Evolutionary conservation across 2,113 vertebrate genomes (phyloP).

Genomic region (Mustela lutreola): DNA sequence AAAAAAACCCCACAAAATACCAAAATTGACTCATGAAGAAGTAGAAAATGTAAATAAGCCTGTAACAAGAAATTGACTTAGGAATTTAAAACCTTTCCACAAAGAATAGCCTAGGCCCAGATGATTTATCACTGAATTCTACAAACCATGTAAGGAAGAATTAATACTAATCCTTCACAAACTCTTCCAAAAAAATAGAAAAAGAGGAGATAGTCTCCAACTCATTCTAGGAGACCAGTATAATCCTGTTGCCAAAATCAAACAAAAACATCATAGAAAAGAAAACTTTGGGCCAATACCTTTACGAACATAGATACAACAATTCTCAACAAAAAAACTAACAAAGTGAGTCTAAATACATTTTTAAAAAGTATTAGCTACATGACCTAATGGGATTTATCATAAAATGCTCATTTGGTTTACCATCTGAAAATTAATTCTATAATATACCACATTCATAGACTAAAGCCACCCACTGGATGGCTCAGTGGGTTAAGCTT

Average conservation of each 20-base stretch:
- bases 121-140: neutral
- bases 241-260: neutral
- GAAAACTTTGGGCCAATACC: neutral
- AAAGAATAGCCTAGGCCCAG: neutral
- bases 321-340: neutral
- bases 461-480: neutral
- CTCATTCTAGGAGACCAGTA: neutral
- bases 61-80: neutral
- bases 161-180: neutral
- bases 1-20: neutral
- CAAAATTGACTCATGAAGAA: conserved; percentile 45
- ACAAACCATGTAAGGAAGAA: neutral
- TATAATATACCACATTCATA: neutral
- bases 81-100: neutral
- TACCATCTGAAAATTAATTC: neutral
- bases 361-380: neutral
- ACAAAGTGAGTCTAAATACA: neutral
- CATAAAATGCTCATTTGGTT: neutral
- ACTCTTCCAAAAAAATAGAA: conserved; percentile 40
- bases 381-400: neutral
- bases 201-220: neutral
- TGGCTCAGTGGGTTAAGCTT: too few species aligned
- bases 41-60: neutral
- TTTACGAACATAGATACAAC: neutral
- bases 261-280: neutral